Evolutionary conservation across 2,113 vertebrate species (phyloP), one percentile per base, ranked within the genome.

Genomic region (Elephantulus edwardii): DNA sequence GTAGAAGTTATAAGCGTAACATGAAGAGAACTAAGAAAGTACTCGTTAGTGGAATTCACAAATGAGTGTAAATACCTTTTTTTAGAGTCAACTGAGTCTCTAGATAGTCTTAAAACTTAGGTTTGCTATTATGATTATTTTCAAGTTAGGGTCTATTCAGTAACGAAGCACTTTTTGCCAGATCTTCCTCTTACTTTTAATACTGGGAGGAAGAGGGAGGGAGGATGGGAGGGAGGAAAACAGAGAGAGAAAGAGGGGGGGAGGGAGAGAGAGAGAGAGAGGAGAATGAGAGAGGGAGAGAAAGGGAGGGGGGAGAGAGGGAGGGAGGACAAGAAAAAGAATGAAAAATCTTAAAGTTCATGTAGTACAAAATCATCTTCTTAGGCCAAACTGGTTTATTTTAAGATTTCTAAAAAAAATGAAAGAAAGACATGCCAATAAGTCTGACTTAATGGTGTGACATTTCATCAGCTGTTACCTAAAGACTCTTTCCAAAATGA

Each of bases 251-350:
- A 52, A 96, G 80, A 96, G 93, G 95, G 2, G 88, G 12, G 4
- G 78, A 33, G 86, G 30, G 33, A 12, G 89, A 50, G 3, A 19
- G 17, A 11, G 97, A 97, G 97, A 94, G 5, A 97, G 48, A 96
- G 80, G 96, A 92, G 95, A n/a, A n/a, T n/a, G 2, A 90, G 12
- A 4, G 78, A 33, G 86, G 30, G 33, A 12, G 89, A 50, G 3
- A 19, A 14, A 11, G 97, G 97, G 97, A 94, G n/a, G n/a, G n/a
- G n/a, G n/a, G 5, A 97, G 48, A 96, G 80, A 96, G 93, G 95
- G 2, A 90, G 12, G 4, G 78, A 33, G 86, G 30, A 62, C 14
- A 91, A 50, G 3, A 19, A 14, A 11, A 97, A 97, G 97, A 94
- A 96, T 96, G 77, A 0, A n/a, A 33, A 96, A 94, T 56, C 93